These are phyloP conservation scores for Podarcis cretensis DNA, from an alignment of 2,113 vertebrate species.

Conservation along the genomic window DNA sequence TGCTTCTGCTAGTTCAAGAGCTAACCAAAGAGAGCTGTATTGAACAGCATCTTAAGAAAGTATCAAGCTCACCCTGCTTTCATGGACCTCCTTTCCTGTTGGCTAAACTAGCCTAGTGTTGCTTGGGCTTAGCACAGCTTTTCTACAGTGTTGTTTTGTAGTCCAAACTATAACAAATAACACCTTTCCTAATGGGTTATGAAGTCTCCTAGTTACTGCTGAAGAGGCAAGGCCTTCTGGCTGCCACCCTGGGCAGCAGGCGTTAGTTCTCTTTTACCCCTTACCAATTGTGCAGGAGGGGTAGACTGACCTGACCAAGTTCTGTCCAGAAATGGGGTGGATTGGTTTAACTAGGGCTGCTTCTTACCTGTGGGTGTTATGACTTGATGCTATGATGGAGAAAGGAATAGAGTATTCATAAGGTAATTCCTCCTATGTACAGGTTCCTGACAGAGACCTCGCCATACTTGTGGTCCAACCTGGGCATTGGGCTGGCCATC, in stretches of 20 bases:
- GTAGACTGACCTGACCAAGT: not conserved
- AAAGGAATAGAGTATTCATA: not conserved
- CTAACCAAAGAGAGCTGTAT: not conserved
- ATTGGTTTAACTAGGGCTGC: not conserved
- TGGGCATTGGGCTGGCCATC: conserved; percentile 95
- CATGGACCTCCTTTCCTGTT: not conserved
- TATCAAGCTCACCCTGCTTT: not conserved
- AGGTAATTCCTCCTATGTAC: conserved; percentile 26
- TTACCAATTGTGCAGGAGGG: not conserved
- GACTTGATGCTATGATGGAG: not conserved
- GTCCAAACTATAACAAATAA: not conserved
- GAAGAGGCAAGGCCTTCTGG: not conserved
- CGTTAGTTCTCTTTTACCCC: not conserved
- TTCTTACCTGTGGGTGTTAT: not conserved
- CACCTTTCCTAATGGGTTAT: not conserved
- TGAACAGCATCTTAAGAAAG: not conserved
- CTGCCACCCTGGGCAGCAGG: too few species aligned
- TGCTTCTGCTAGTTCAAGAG: not conserved
- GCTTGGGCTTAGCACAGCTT: not conserved
- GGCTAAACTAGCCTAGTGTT: not conserved
- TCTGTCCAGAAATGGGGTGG: not conserved
- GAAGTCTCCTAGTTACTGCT: not conserved
- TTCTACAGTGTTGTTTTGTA: not conserved
- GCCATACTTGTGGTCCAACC: conserved; percentile 96
- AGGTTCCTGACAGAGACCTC: conserved; percentile 99